phyloP scores from a whole-genome alignment of 64 coral and sea anemone genomes.

The Porites australiensis region DNA sequence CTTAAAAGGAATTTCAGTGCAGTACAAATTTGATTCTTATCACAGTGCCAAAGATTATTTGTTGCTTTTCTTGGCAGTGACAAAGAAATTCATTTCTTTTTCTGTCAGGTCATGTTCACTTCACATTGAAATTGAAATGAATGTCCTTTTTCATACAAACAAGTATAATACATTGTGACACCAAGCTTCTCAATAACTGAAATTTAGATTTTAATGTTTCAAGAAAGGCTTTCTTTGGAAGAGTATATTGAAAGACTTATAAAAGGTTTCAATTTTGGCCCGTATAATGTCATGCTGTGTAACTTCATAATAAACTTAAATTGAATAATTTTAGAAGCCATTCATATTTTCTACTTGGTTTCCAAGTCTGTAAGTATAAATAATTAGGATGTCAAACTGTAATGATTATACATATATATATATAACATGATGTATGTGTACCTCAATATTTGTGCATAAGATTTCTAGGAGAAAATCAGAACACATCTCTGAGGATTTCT shows the following conservation, averaged over 20 bases:
- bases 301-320: not conserved
- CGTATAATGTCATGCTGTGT: not conserved
- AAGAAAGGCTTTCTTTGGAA: not conserved
- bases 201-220: not conserved
- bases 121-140: not conserved
- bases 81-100: not conserved
- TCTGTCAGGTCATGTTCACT: not conserved
- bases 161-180: not conserved
- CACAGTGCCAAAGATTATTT: not conserved
- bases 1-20: not conserved
- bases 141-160: not conserved
- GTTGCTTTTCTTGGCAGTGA: not conserved
- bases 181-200: not conserved
- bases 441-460: not conserved
- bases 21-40: slow-evolving; percentile 2
- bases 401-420: not conserved
- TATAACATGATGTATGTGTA: not conserved
- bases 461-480: not conserved
- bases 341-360: slow-evolving; percentile 18
- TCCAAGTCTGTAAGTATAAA: not conserved
- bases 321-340: not conserved
- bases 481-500: not conserved
- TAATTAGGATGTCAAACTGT: not conserved
- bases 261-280: not conserved
- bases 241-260: not conserved